These are phyloP conservation scores for Trachelus troglodyta DNA, from an alignment of 2,888 invertebrate genomes.

Conservation along the genomic window DNA sequence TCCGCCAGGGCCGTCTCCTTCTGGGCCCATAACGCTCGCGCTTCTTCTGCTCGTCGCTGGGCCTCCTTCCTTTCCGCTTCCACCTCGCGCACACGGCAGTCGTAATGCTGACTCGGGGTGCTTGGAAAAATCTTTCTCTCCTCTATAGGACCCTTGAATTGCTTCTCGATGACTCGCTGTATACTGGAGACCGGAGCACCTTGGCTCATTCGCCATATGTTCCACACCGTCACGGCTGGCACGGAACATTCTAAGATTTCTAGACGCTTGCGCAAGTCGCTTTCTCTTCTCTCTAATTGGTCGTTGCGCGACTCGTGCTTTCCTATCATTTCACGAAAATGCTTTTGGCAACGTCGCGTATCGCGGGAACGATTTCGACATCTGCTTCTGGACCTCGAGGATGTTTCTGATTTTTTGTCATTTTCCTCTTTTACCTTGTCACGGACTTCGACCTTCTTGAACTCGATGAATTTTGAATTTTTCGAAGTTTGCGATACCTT, in stretches of 20 bases:
- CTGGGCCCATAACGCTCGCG: conserved; percentile 40
- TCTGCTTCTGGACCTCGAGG: conserved; percentile 12
- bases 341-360: conserved; percentile 34
- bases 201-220: conserved; percentile 67
- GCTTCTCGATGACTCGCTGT: conserved; percentile 41
- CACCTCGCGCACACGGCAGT: conserved; percentile 48
- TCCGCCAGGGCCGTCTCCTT: conserved; percentile 41
- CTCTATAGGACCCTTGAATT: conserved; percentile 28
- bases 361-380: conserved; percentile 15
- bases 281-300: conserved; percentile 68
- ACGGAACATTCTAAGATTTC: conserved; percentile 73
- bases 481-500: background rate
- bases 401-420: background rate
- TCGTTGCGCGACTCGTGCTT: conserved; percentile 70
- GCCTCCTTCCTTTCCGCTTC: conserved; percentile 54
- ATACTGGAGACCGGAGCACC: conserved; percentile 33
- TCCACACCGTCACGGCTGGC: conserved; percentile 74
- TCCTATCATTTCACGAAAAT: conserved; percentile 65
- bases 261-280: conserved; percentile 70
- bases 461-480: background rate
- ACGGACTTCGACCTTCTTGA: background rate
- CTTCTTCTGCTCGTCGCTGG: conserved; percentile 43
- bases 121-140: conserved; percentile 14
- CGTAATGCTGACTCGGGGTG: conserved; percentile 51
- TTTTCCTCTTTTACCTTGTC: background rate